Percentiles rank a stretch among this genome's conserved stretches.
phyloP scores from a whole-genome alignment of 2,888 invertebrate species.

The Hoplodrina blanda region DNA sequence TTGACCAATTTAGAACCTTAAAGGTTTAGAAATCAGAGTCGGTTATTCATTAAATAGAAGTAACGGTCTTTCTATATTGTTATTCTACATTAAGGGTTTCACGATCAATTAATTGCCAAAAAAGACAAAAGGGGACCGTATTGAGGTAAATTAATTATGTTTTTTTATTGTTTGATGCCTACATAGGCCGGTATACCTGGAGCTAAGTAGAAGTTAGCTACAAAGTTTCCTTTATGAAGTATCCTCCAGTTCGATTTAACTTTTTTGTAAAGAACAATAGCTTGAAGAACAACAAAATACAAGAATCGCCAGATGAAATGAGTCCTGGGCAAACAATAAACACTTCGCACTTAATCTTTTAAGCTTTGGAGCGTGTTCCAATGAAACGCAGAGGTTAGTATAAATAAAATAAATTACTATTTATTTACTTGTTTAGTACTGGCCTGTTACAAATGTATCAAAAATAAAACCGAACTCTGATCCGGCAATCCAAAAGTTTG shows the following conservation, averaged over 20 bases:
- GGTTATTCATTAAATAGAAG: slow-evolving; percentile 30
- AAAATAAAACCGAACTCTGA: slow-evolving; percentile 21
- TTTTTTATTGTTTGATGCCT: neutral
- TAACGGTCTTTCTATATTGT: slow-evolving; percentile 16
- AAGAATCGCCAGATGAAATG: slow-evolving; percentile 24
- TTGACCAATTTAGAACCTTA: slow-evolving; percentile 24
- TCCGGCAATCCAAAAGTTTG: slow-evolving; percentile 30
- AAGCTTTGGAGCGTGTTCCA: slow-evolving; percentile 40
- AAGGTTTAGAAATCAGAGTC: slow-evolving; percentile 29
- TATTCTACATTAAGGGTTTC: slow-evolving; percentile 17
- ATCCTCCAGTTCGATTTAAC: slow-evolving; percentile 17
- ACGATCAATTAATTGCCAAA: slow-evolving; percentile 16
- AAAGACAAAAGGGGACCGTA: neutral
- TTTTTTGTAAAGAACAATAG: slow-evolving; percentile 17
- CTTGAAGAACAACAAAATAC: slow-evolving; percentile 32
- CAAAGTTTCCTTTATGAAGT: slow-evolving; percentile 5
- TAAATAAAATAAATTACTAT: slow-evolving; percentile 45
- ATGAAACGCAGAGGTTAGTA: slow-evolving; percentile 21
- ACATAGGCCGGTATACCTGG: neutral
- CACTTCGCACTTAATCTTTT: slow-evolving; percentile 30
- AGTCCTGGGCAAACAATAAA: slow-evolving; percentile 29
- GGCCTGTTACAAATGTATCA: slow-evolving; percentile 20
- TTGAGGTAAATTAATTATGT: neutral
- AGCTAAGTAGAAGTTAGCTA: neutral
- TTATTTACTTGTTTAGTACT: slow-evolving; percentile 40